Percentiles rank a stretch among this genome's conserved stretches.
Evolutionary conservation across 2,888 invertebrate species (phyloP).

Genomic region (Aphrophora alni): DNA sequence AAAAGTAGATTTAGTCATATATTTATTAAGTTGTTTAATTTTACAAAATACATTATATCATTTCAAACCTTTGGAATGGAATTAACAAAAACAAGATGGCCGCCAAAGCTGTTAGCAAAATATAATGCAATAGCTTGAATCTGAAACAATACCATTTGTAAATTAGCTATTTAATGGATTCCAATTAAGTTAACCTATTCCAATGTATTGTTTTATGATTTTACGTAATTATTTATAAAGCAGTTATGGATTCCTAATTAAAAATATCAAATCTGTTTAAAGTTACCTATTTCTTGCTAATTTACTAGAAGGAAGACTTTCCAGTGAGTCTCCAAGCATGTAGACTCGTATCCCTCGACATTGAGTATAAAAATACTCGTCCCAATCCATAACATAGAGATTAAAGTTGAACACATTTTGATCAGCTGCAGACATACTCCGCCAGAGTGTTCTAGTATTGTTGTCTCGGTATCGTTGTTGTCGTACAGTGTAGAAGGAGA

Average conservation of each 20-base stretch:
- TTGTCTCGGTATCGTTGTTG: conserved; percentile 7
- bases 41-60: too few species aligned
- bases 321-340: conserved; percentile 78
- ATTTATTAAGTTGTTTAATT: too few species aligned
- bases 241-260: too few species aligned
- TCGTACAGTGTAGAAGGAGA: not conserved
- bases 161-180: too few species aligned
- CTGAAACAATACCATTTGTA: too few species aligned
- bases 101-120: not conserved
- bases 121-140: conserved; percentile 24
- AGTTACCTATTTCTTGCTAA: not conserved
- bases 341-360: conserved; percentile 77
- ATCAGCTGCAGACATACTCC: conserved; percentile 56
- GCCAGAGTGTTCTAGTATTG: conserved; percentile 22
- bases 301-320: conserved; percentile 72
- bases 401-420: conserved; percentile 73
- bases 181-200: too few species aligned
- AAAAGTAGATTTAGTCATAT: too few species aligned
- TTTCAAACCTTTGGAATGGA: too few species aligned
- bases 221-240: too few species aligned
- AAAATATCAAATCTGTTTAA: too few species aligned
- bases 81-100: too few species aligned
- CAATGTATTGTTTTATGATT: too few species aligned
- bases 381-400: conserved; percentile 76
- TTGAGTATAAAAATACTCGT: conserved; percentile 71